A percentile compares a stretch with the other conserved stretches of the same genome.
These are phyloP conservation scores for Steinernema hermaphroditum DNA, from an alignment of 2,888 invertebrate species.

Conservation along the genomic window DNA sequence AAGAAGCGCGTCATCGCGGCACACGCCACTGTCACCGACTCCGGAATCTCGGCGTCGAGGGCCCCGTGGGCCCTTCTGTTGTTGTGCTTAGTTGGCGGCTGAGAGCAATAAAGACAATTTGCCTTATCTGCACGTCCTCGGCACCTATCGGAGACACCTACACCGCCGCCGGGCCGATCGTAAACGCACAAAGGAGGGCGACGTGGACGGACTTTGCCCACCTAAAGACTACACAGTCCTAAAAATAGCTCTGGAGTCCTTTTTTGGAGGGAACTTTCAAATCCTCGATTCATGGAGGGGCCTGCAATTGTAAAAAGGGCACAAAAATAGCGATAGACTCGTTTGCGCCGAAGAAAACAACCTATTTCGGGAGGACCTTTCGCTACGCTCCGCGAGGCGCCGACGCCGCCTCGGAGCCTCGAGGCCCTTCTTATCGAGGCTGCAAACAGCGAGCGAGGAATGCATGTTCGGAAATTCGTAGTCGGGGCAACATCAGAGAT, in stretches of 20 bases:
- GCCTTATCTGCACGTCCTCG: neutral
- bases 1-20: constrained; percentile 4
- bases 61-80: neutral
- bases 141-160: constrained; percentile 13
- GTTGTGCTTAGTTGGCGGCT: neutral
- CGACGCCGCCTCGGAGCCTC: too few species aligned
- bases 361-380: neutral
- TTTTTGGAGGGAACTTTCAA: too few species aligned
- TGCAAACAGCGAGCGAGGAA: too few species aligned
- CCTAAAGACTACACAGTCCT: neutral
- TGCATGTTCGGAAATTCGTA: neutral
- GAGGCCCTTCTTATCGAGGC: too few species aligned
- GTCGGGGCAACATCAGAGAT: constrained; percentile 1
- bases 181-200: neutral
- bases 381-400: too few species aligned
- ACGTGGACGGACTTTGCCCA: constrained; percentile 13
- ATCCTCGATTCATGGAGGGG: too few species aligned
- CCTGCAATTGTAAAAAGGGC: too few species aligned
- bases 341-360: neutral
- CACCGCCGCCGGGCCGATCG: neutral
- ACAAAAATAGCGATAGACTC: neutral
- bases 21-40: neutral
- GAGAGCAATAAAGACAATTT: neutral
- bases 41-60: neutral
- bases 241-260: neutral